Evolutionary conservation across 2,113 vertebrate species (phyloP).

Genomic region (Catharus fuscescens): DNA sequence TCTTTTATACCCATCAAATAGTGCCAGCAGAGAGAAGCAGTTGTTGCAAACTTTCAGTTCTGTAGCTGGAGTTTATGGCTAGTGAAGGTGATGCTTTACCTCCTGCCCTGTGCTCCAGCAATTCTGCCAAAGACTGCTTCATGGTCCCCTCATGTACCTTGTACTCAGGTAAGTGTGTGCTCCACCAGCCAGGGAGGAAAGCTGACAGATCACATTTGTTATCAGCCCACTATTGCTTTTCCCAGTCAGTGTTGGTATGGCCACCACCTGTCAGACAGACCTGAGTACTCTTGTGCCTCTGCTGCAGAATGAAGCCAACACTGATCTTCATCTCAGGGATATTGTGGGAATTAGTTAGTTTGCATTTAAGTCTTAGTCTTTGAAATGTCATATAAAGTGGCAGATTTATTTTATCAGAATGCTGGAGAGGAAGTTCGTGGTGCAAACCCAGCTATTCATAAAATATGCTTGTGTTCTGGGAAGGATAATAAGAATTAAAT

Average conservation of each 20-base stretch:
- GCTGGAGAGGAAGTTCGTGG: background rate
- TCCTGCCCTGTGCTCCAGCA: background rate
- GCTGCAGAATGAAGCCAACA: background rate
- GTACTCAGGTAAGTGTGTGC: background rate
- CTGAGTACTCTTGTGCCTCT: background rate
- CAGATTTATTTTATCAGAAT: background rate
- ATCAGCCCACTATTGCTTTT: background rate
- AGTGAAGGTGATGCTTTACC: background rate
- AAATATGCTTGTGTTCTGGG: background rate
- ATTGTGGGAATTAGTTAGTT: background rate
- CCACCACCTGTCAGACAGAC: background rate
- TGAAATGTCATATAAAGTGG: background rate
- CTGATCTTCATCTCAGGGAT: background rate
- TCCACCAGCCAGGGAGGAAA: background rate
- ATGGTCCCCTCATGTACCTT: fast-evolving
- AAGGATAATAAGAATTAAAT: background rate
- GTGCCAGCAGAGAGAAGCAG: background rate
- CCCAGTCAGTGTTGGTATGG: background rate
- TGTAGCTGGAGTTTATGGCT: background rate
- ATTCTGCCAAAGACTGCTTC: background rate
- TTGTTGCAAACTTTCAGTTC: background rate
- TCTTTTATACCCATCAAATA: background rate
- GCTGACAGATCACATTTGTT: background rate
- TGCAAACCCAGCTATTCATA: background rate
- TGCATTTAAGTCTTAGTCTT: background rate